A percentile compares a stretch with the other conserved stretches of the same genome.
phyloP scores from a whole-genome alignment of 2,113 vertebrate genomes.

The Xenus cinereus region DNA sequence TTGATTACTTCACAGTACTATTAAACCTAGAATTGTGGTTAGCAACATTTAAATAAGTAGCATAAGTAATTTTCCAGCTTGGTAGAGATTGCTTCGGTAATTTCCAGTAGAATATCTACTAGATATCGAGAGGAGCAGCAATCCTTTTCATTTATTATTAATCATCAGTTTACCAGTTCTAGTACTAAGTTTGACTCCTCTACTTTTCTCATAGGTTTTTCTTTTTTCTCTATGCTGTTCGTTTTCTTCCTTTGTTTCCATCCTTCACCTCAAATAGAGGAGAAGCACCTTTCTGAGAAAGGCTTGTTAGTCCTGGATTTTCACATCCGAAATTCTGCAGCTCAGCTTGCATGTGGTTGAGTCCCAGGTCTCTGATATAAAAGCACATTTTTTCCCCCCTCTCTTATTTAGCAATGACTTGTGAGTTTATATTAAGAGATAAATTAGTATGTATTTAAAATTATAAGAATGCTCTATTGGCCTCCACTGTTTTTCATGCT shows the following conservation, averaged over 20 bases:
- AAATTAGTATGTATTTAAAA: neutral
- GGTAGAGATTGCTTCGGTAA: neutral
- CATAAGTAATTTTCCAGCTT: neutral
- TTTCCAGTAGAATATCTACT: neutral
- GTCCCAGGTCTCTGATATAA: neutral
- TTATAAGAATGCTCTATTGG: neutral
- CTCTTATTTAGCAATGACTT: neutral
- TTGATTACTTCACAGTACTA: neutral
- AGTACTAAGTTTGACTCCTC: neutral
- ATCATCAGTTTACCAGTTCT: neutral
- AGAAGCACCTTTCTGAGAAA: neutral
- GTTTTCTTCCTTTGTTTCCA: neutral
- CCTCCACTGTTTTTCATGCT: neutral
- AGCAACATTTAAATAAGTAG: neutral
- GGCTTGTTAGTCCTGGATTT: neutral
- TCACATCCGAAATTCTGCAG: neutral
- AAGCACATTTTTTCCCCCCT: fast-evolving
- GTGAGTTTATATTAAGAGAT: neutral
- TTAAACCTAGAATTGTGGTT: neutral
- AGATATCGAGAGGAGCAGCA: neutral
- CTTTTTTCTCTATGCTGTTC: neutral
- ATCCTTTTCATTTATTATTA: neutral
- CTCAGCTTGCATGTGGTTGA: neutral
- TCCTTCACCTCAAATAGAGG: neutral
- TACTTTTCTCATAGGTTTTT: neutral